Percentiles rank a stretch among this genome's conserved stretches.
These are phyloP conservation scores for Venusia cambrica DNA, from an alignment of 2,888 invertebrate genomes.

Conservation along the genomic window DNA sequence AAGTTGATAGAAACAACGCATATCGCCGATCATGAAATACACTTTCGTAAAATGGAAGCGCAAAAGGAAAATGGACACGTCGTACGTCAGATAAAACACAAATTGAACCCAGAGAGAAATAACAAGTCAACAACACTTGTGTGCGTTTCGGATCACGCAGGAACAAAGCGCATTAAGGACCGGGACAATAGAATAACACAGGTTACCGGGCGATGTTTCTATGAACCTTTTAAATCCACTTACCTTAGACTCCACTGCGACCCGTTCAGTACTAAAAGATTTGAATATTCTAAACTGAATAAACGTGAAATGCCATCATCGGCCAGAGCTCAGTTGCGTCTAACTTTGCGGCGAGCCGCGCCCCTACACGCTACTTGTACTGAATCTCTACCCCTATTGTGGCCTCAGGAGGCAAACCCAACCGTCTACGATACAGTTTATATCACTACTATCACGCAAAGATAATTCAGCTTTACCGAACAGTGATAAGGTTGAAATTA, in stretches of 20 bases:
- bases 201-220: slow-evolving; percentile 28
- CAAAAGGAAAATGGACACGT: slow-evolving; percentile 23
- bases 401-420: slow-evolving; percentile 64
- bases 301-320: slow-evolving; percentile 64
- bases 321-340: slow-evolving; percentile 76
- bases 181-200: slow-evolving; percentile 60
- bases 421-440: slow-evolving; percentile 41
- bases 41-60: slow-evolving; percentile 29
- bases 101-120: slow-evolving; percentile 65
- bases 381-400: slow-evolving; percentile 81
- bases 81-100: slow-evolving; percentile 45
- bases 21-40: no score
- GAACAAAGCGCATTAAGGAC: slow-evolving; percentile 57
- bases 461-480: slow-evolving; percentile 32
- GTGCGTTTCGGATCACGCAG: slow-evolving; percentile 51
- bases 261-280: slow-evolving; percentile 32
- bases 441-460: slow-evolving; percentile 14
- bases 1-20: slow-evolving; percentile 16
- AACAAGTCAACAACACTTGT: slow-evolving; percentile 72
- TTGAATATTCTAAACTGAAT: slow-evolving; percentile 48
- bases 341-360: slow-evolving; percentile 81
- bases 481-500: slow-evolving; percentile 35
- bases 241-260: slow-evolving; percentile 42
- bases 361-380: slow-evolving; percentile 80
- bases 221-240: slow-evolving; percentile 34